Conservation (phyloP, 2,113 vertebrate species). For the Phoxinus phoxinus region DNA sequence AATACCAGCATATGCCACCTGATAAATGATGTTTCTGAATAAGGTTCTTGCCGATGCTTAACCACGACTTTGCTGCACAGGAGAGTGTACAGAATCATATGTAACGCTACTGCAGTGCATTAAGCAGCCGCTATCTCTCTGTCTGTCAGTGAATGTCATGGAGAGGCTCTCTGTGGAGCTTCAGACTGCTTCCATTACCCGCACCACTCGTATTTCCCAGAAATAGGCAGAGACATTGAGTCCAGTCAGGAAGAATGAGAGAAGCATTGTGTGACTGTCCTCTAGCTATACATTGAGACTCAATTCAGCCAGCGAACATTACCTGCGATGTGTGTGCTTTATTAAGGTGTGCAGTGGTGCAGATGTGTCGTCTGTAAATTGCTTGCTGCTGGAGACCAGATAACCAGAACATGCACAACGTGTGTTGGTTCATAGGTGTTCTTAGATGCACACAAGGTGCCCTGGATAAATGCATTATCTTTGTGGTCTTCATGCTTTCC, state of each 20-base stretch:
- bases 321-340: neutral
- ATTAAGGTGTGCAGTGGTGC: neutral
- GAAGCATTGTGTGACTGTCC: slow-evolving; percentile 12
- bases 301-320: neutral
- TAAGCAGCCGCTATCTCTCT: neutral
- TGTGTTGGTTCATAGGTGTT: neutral
- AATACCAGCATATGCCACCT: neutral
- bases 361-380: neutral
- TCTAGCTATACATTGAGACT: neutral
- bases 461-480: neutral
- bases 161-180: slow-evolving; percentile 18
- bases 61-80: neutral
- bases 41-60: neutral
- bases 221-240: neutral
- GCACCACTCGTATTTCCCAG: neutral
- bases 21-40: neutral
- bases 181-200: slow-evolving; percentile 9
- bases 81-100: neutral
- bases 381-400: slow-evolving; percentile 1
- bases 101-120: neutral
- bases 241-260: neutral
- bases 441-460: neutral
- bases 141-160: slow-evolving; percentile 18
- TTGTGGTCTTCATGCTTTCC: neutral
- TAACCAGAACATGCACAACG: neutral